Conservation (phyloP, 2,113 vertebrate genomes). For the Symphodus melops region DNA sequence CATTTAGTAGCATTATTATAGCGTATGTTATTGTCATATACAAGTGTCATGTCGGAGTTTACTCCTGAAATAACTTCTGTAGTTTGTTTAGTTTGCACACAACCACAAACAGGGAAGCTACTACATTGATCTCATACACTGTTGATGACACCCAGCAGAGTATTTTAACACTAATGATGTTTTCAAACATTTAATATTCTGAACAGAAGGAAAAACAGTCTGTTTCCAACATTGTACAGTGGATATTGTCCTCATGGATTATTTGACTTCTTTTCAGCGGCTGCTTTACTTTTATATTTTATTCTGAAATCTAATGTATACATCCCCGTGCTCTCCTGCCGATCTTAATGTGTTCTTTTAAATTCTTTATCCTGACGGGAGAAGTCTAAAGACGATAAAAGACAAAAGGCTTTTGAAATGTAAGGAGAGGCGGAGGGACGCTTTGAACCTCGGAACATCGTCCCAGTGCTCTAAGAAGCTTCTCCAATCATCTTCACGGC, state of each 20-base stretch:
- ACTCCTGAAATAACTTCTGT: too few relatives aligned
- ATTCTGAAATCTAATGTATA: not conserved
- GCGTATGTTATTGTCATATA: too few relatives aligned
- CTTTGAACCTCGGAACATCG: slow-evolving; percentile 49
- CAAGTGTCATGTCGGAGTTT: not conserved
- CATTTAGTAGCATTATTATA: too few relatives aligned
- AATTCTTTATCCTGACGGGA: not conserved
- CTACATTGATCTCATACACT: too few relatives aligned
- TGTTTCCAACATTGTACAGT: too few relatives aligned
- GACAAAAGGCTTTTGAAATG: not conserved
- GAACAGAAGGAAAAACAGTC: too few relatives aligned
- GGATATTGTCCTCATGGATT: not conserved
- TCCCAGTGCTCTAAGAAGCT: slow-evolving; percentile 18
- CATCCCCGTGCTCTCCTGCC: not conserved
- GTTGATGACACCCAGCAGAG: too few relatives aligned
- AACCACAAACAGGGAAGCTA: not conserved
- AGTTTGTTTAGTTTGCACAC: not conserved
- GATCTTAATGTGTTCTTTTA: not conserved
- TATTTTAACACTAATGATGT: too few relatives aligned
- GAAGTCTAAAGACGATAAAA: not conserved
- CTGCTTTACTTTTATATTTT: not conserved
- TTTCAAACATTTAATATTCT: too few relatives aligned
- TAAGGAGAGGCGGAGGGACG: slow-evolving; percentile 7
- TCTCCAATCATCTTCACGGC: slow-evolving; percentile 16
- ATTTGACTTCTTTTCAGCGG: not conserved